Percentiles rank a stretch among this genome's conserved stretches.
Evolutionary conservation across 2,797 vertebrate species (phyloP).

Genomic region (Aselliscus stoliczkanus): DNA sequence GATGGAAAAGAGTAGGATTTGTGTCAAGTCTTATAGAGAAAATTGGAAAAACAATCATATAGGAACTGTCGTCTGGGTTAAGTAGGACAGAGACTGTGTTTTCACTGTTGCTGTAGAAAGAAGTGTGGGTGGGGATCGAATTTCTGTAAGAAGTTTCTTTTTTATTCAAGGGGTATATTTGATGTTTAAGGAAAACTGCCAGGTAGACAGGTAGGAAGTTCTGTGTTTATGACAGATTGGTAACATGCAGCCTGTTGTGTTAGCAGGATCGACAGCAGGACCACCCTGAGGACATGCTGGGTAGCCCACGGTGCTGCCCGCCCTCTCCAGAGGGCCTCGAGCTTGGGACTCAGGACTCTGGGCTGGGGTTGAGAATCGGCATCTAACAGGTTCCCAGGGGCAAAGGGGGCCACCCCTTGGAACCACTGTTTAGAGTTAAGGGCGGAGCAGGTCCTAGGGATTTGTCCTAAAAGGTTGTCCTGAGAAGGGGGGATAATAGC

Average conservation of each 20-base stretch:
- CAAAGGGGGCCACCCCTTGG: too few relatives aligned
- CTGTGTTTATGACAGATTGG: neutral
- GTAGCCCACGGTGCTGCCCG: neutral
- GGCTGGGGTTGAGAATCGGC: neutral
- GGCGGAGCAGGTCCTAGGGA: neutral
- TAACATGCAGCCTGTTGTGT: neutral
- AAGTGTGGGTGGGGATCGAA: neutral
- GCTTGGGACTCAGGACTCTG: neutral
- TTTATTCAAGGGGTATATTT: neutral
- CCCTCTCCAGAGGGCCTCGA: neutral
- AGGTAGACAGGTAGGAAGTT: neutral
- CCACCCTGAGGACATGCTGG: neutral
- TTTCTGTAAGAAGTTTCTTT: neutral
- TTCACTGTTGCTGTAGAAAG: neutral
- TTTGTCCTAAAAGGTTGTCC: neutral
- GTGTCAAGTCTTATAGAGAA: neutral
- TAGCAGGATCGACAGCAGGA: neutral
- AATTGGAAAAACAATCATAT: neutral
- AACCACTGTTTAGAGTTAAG: neutral
- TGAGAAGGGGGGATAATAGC: neutral
- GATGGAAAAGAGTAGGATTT: neutral
- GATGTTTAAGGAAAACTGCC: neutral
- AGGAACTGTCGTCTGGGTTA: neutral
- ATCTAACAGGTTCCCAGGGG: neutral
- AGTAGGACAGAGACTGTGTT: neutral